These are phyloP conservation scores for Arbacia lixula DNA, from an alignment of 53 echinoderm and acorn worm genomes.

Conservation along the genomic window DNA sequence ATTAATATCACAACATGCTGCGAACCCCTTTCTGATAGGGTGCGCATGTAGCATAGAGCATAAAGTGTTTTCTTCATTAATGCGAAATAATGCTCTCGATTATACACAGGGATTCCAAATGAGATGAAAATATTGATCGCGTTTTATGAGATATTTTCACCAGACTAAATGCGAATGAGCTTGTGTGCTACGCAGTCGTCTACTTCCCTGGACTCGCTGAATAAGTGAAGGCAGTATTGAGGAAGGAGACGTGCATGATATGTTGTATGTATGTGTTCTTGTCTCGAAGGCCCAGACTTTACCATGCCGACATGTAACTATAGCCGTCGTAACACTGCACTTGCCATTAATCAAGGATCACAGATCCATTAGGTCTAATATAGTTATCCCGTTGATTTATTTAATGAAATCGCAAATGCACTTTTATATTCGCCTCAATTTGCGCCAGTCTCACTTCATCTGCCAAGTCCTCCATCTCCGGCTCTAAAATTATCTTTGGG, in stretches of 20 bases:
- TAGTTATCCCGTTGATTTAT: conserved; percentile 41
- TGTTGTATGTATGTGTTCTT: too few species aligned
- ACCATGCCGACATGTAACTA: neutral
- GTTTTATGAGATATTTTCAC: conserved; percentile 44
- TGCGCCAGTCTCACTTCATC: conserved; percentile 13
- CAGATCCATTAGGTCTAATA: conserved; percentile 37
- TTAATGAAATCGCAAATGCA: conserved; percentile 37
- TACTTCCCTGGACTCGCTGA: neutral
- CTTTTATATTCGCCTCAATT: conserved; percentile 25
- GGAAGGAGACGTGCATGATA: conserved; percentile 1
- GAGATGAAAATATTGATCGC: conserved; percentile 48
- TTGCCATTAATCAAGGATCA: conserved; percentile 52
- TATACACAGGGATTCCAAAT: conserved; percentile 16
- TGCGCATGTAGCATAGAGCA: conserved; percentile 16
- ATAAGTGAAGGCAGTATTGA: neutral
- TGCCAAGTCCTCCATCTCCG: neutral
- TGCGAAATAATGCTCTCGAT: conserved; percentile 39
- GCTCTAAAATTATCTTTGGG: too few species aligned
- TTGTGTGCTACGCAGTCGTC: conserved; percentile 7
- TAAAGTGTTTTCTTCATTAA: neutral
- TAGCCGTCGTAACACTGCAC: conserved; percentile 17
- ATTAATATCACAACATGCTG: conserved; percentile 37
- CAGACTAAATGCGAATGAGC: conserved; percentile 33
- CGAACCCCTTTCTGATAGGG: neutral
- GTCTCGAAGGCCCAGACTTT: conserved; percentile 7